Percentiles rank a stretch among this genome's conserved stretches.
Conservation (phyloP, 2,888 invertebrate species). For the Lasioglossum figueresi region DNA sequence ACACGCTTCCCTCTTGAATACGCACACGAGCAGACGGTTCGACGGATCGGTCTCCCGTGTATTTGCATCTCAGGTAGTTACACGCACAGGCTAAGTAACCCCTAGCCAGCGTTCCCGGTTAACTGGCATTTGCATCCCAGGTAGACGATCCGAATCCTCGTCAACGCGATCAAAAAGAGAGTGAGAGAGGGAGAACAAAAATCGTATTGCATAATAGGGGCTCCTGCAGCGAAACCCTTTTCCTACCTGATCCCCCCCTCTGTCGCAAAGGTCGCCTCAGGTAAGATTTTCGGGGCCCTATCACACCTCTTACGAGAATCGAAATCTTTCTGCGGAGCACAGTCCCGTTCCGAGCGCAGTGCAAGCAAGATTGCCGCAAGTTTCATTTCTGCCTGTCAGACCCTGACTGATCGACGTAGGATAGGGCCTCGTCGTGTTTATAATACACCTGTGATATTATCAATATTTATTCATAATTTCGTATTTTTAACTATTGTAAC, state of each 20-base stretch:
- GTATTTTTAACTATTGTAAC: not conserved
- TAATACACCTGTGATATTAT: not conserved
- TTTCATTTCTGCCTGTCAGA: not conserved
- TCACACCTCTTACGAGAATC: conserved; percentile 80
- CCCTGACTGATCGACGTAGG: not conserved
- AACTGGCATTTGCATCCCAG: conserved; percentile 75
- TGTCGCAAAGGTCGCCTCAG: conserved; percentile 77
- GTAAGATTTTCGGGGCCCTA: conserved; percentile 81
- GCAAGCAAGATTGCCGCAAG: conserved; percentile 65
- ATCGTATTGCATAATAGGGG: conserved; percentile 75
- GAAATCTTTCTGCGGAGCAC: conserved; percentile 67
- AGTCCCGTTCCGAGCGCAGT: conserved; percentile 73
- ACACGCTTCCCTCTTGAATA: not conserved
- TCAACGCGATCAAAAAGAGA: conserved; percentile 59
- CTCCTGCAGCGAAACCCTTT: conserved; percentile 78
- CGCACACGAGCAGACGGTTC: conserved; percentile 5
- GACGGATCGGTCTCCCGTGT: conserved; percentile 34
- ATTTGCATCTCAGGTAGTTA: conserved; percentile 75
- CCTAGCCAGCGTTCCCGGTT: conserved; percentile 24
- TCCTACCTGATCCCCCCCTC: conserved; percentile 81
- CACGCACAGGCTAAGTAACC: conserved; percentile 44
- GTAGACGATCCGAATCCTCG: conserved; percentile 59
- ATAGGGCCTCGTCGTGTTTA: not conserved
- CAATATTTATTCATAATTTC: not conserved
- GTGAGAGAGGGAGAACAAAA: conserved; percentile 59